Conservation (phyloP, 35 echinoderm and acorn worm species). For the Diadema setosum region DNA sequence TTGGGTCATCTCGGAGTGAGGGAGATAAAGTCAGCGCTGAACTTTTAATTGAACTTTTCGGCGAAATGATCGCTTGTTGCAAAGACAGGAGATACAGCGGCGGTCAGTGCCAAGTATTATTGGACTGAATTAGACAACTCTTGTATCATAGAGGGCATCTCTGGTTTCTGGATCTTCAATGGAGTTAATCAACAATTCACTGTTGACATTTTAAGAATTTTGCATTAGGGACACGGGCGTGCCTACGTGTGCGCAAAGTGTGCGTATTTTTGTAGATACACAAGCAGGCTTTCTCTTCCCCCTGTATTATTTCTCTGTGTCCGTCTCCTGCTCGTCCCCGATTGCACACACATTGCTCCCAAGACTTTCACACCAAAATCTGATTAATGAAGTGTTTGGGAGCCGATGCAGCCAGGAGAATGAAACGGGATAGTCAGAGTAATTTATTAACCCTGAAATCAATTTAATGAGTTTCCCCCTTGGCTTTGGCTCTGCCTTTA, state of each 20-base stretch:
- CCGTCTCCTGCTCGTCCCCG: not conserved
- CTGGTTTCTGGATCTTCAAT: not conserved
- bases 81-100: no score
- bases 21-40: not conserved
- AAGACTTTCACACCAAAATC: not conserved
- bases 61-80: not conserved
- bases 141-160: not conserved
- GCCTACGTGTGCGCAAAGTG: not conserved
- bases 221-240: not conserved
- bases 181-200: not conserved
- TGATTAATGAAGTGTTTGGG: constrained; percentile 20
- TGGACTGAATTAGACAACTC: not conserved
- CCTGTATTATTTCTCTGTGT: no score
- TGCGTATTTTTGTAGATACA: not conserved
- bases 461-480: constrained; percentile 33
- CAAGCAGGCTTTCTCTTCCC: not conserved
- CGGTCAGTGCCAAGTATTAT: no score
- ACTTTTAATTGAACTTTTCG: constrained; percentile 7
- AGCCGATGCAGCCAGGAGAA: not conserved
- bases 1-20: not conserved
- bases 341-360: not conserved
- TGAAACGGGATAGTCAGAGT: constrained; percentile 21
- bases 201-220: constrained; percentile 7
- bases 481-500: constrained; percentile 10
- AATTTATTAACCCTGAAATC: constrained; percentile 36